Evolutionary conservation across 2,113 vertebrate genomes (phyloP), one percentile per base, ranked within the genome.

Genomic region (Indicator indicator): DNA sequence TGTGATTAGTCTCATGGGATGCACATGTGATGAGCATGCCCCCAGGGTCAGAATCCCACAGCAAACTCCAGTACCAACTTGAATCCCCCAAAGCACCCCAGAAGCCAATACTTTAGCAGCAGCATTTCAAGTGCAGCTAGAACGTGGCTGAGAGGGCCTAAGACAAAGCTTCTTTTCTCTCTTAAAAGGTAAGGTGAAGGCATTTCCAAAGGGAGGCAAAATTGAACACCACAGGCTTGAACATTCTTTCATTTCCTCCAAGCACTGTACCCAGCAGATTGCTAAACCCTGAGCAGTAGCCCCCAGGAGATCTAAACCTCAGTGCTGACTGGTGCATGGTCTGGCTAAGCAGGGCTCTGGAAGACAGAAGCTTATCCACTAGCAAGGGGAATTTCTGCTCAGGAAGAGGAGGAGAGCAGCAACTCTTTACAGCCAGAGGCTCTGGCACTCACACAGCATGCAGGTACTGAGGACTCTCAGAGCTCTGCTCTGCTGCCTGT

Each of bases 1-100:
- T 84, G 88, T 72, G 86, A 90, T 93, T 83, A 90, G 63, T 88
- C 86, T 59, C 93, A 77, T 28, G 83, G 91, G 88, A 88, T 44
- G 68, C 16, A 50, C 81, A 88, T 19, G 52, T 90, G 90, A 78
- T 12, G 36, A 83, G n/a, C 60, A 42, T 67, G n/a, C 76, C 78
- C 74, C n/a, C 5, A 3, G 24, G 78, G 30, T 6, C 78, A 60
- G 52, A 71, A 54, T 27, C 76, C 62, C 40, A 21, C 1, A 24
- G 62, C 58, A 71, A 76, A 6, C 20, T 28, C 77, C 27, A 28
- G 48, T 4, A 23, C 44, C 19, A 0, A 0, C 55, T 5, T 12
- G 40, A 38, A 38, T 16, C 28, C 46, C n/a, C 63, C 26, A 14
- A 5, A 5, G 62, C 64, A 44, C 46, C 44, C 76, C 16, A 33